Percentiles rank a stretch among this genome's conserved stretches.
Evolutionary conservation across 2,888 invertebrate genomes (phyloP).

Genomic region (Tipula unca): DNA sequence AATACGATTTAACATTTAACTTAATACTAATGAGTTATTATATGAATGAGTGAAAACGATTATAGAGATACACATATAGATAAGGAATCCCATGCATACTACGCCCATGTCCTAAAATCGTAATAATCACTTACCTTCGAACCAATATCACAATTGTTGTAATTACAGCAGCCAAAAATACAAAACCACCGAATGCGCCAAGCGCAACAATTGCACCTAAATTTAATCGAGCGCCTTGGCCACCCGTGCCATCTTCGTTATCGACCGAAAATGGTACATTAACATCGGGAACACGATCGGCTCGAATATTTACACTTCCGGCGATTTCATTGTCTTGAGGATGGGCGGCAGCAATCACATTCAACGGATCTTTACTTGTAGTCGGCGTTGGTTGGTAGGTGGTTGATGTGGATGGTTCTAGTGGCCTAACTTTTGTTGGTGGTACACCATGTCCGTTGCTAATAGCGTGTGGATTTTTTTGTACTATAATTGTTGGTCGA

Average conservation of each 20-base stretch:
- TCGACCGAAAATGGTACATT: conserved; percentile 59
- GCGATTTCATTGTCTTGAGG: conserved; percentile 74
- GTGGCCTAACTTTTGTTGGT: conserved; percentile 31
- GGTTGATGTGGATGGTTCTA: conserved; percentile 23
- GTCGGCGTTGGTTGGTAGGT: conserved; percentile 24
- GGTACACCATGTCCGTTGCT: conserved; percentile 34
- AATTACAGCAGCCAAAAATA: conserved; percentile 80
- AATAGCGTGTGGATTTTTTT: conserved; percentile 34
- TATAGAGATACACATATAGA: neutral
- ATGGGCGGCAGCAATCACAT: conserved; percentile 54
- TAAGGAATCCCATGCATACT: neutral
- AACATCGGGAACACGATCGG: conserved; percentile 57
- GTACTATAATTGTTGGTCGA: conserved; percentile 34
- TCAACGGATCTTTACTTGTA: conserved; percentile 39
- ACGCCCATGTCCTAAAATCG: neutral
- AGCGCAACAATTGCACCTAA: conserved; percentile 81
- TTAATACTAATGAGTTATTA: neutral
- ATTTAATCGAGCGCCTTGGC: conserved; percentile 63
- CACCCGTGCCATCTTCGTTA: conserved; percentile 46
- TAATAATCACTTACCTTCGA: conserved; percentile 57
- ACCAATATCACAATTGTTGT: conserved; percentile 83
- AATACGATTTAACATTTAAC: neutral
- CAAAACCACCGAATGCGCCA: conserved; percentile 84
- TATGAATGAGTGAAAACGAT: neutral
- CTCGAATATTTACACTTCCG: conserved; percentile 44